These are phyloP conservation scores for Coptodon rendalli DNA, from an alignment of 2,113 vertebrate genomes.

Conservation along the genomic window DNA sequence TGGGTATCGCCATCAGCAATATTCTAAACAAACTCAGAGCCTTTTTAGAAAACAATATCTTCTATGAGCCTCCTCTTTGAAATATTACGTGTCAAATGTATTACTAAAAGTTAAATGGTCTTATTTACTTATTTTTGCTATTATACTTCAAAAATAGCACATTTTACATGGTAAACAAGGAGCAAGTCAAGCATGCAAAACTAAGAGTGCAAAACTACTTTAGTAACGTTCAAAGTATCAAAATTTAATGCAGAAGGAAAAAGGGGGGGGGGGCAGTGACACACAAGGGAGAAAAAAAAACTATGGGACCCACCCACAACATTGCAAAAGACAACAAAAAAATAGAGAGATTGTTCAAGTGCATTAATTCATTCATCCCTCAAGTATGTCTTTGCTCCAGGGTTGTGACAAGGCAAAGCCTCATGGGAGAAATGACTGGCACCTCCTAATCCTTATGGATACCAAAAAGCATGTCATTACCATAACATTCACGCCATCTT, in stretches of 20 bases:
- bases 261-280: accelerated
- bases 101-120: neutral
- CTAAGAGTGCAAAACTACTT: neutral
- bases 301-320: neutral
- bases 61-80: neutral
- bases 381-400: slow-evolving; percentile 12
- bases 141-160: neutral
- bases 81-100: slow-evolving; percentile 1
- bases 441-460: slow-evolving; percentile 39
- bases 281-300: neutral
- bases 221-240: neutral
- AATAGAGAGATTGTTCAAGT: neutral
- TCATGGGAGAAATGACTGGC: slow-evolving; percentile 52
- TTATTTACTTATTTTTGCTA: neutral
- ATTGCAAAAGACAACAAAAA: neutral
- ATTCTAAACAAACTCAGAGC: neutral
- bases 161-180: neutral
- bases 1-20: neutral
- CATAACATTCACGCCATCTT: slow-evolving; percentile 52
- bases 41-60: neutral
- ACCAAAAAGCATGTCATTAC: slow-evolving; percentile 53
- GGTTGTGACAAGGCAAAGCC: slow-evolving; percentile 35
- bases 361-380: slow-evolving; percentile 47
- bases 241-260: neutral
- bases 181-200: neutral